Evolutionary conservation across 64 coral and sea anemone species (phyloP).

Genomic region (Stichodactyla mertensii): DNA sequence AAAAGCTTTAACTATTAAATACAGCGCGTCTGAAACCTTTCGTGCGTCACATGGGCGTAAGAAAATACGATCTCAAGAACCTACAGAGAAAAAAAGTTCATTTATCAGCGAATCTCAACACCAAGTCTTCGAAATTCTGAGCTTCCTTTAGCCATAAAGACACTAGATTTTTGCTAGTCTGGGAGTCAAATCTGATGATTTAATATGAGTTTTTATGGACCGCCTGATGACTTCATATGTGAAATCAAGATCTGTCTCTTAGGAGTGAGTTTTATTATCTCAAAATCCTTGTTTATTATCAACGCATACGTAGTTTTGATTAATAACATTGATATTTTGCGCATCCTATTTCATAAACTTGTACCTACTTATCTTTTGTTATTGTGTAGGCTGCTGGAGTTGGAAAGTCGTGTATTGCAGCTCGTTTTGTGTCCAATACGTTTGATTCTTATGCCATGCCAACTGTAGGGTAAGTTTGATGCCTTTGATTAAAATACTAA

Average conservation of each 20-base stretch:
- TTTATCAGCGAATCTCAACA: no score
- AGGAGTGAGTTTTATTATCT: conserved; percentile 47
- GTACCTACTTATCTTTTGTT: background rate
- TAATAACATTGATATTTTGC: background rate
- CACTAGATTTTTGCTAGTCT: no score
- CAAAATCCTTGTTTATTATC: background rate
- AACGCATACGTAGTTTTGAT: background rate
- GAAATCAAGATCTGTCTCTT: conserved; percentile 92
- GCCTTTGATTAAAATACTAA: no score
- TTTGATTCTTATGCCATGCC: conserved; percentile 63
- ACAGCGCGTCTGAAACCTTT: background rate
- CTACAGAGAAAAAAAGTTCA: no score
- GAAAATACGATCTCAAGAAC: no score
- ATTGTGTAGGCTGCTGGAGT: conserved; percentile 79
- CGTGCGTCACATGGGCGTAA: background rate
- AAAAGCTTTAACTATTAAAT: background rate
- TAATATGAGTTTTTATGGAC: conserved; percentile 1
- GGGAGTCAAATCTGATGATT: background rate
- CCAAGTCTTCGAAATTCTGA: no score
- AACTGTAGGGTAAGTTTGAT: conserved; percentile 72
- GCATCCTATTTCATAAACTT: background rate
- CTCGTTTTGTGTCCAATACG: conserved; percentile 78
- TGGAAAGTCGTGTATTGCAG: conserved; percentile 88
- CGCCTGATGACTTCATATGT: conserved; percentile 56
- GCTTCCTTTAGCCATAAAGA: no score